These are phyloP conservation scores for Hirtodrosophila cameraria DNA, from an alignment of 2,888 invertebrate genomes.

Conservation along the genomic window DNA sequence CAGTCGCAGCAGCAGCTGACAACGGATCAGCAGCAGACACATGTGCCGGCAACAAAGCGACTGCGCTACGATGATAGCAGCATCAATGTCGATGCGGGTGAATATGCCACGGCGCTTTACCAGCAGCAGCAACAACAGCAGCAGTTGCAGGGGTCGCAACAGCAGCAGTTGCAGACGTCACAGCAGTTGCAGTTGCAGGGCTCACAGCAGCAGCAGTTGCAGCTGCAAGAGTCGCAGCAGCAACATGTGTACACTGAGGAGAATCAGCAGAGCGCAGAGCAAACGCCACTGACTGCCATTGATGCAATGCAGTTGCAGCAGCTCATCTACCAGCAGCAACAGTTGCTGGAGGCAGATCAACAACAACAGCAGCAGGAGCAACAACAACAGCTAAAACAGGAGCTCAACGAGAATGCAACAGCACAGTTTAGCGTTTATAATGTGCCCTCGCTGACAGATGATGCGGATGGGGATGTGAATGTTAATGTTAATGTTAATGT, in stretches of 20 bases:
- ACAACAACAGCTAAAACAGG: conserved; percentile 53
- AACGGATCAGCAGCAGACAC: conserved; percentile 45
- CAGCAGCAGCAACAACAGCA: conserved; percentile 63
- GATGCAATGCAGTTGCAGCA: conserved; percentile 81
- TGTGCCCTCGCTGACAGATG: conserved; percentile 80
- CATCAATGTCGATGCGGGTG: conserved; percentile 39
- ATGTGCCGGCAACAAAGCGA: conserved; percentile 67
- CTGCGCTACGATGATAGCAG: conserved; percentile 75
- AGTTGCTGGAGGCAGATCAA: conserved; percentile 56
- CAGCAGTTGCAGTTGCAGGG: conserved; percentile 52
- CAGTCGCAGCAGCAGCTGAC: conserved; percentile 19
- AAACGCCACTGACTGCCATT: conserved; percentile 65
- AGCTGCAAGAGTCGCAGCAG: conserved; percentile 57
- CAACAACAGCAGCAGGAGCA: conserved; percentile 68
- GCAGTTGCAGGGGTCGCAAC: conserved; percentile 54
- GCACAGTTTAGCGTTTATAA: conserved; percentile 76
- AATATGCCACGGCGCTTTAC: conserved; percentile 55
- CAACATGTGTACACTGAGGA: conserved; percentile 59
- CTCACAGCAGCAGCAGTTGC: conserved; percentile 51
- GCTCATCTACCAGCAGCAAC: conserved; percentile 77
- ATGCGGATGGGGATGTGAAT: no score
- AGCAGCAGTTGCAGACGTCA: no score
- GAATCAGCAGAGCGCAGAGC: conserved; percentile 47
- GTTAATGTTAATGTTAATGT: no score
- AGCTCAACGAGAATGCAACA: conserved; percentile 34